phyloP scores from a whole-genome alignment of 1,140 invertebrate species.

The Conus ventricosus region DNA sequence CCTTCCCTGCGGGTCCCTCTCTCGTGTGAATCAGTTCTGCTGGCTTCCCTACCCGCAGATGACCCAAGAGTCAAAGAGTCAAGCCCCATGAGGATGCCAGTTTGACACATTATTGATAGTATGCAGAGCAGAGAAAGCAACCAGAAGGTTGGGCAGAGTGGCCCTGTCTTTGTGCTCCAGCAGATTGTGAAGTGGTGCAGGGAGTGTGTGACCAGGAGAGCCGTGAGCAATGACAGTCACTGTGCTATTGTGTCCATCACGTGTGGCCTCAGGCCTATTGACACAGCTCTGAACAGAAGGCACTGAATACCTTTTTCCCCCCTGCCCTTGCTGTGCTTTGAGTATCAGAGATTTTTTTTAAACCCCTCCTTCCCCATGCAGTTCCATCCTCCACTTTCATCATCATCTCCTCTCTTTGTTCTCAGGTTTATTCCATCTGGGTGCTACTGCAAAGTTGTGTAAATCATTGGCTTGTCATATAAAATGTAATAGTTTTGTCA shows the following conservation, averaged over 20 bases:
- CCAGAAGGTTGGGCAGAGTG: background rate
- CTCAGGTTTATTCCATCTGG: too few relatives aligned
- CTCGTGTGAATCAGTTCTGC: too few relatives aligned
- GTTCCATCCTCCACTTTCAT: too few relatives aligned
- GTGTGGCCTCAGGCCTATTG: background rate
- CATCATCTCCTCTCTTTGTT: too few relatives aligned
- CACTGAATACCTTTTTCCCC: background rate
- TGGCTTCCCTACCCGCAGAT: too few relatives aligned
- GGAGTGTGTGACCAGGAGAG: background rate
- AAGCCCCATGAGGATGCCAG: too few relatives aligned
- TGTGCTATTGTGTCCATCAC: constrained; percentile 3
- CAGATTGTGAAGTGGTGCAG: background rate
- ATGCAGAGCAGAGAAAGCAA: background rate
- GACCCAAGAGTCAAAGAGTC: too few relatives aligned
- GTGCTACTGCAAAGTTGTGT: too few relatives aligned
- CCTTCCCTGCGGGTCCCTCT: too few relatives aligned
- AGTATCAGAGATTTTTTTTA: background rate
- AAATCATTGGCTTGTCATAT: too few relatives aligned
- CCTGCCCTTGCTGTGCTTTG: background rate
- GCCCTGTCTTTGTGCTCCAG: background rate
- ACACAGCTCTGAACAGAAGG: background rate
- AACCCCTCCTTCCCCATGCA: background rate
- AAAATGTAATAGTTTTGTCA: too few relatives aligned
- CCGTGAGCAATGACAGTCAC: too few relatives aligned
- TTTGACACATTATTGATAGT: background rate